A percentile compares a stretch with the other conserved stretches of the same genome.
Conservation (phyloP, 2,113 vertebrate species). For the Danio rerio region DNA sequence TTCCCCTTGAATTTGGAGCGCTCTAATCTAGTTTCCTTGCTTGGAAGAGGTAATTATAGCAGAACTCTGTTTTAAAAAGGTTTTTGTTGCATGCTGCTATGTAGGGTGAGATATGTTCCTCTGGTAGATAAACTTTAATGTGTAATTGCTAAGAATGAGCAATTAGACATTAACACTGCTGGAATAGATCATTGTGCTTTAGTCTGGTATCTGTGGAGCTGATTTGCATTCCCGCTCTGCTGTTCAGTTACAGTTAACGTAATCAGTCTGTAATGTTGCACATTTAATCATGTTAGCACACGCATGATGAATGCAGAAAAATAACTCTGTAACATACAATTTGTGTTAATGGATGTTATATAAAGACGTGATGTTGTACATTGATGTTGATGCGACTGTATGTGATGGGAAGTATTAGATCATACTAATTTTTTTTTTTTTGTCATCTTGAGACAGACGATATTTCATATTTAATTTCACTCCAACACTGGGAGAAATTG, state of each 20-base stretch:
- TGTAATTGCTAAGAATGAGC: not conserved
- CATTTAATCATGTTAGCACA: not conserved
- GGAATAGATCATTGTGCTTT: not conserved
- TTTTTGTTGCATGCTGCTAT: slow-evolving; percentile 20
- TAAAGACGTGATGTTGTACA: not conserved
- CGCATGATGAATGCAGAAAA: not conserved
- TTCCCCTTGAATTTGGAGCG: slow-evolving; percentile 42
- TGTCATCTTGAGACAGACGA: not conserved
- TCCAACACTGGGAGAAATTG: not conserved
- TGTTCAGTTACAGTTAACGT: not conserved
- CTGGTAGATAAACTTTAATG: not conserved
- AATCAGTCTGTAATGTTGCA: slow-evolving; percentile 3
- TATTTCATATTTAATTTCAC: not conserved
- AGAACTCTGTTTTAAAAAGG: slow-evolving; percentile 30
- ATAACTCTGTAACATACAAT: not conserved
- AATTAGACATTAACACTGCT: not conserved
- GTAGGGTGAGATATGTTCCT: not conserved
- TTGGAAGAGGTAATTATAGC: slow-evolving; percentile 42
- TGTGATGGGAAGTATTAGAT: not conserved
- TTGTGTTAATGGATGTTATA: not conserved
- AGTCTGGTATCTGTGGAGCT: not conserved
- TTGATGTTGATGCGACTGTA: not conserved
- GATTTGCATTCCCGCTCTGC: not conserved
- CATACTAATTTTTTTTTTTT: not conserved
- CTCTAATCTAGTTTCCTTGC: slow-evolving; percentile 47